phyloP scores from a whole-genome alignment of 2,888 invertebrate genomes.

The Acanthopleura granulata region DNA sequence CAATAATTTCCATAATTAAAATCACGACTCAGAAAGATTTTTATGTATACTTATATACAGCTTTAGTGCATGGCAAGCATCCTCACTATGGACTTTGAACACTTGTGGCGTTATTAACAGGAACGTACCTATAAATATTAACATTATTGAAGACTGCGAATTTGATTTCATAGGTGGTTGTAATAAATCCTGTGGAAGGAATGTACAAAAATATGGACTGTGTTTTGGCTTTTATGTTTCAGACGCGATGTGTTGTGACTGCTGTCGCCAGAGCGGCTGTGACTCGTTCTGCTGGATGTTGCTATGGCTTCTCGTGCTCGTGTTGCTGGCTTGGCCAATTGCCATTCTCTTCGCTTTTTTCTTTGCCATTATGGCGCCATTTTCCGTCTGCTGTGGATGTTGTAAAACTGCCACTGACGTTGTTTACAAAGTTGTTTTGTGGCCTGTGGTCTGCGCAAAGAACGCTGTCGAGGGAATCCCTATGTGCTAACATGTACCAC shows the following conservation, averaged over 20 bases:
- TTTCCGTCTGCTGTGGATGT: slow-evolving; percentile 9
- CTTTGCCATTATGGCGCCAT: not conserved
- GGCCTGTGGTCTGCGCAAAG: slow-evolving; percentile 9
- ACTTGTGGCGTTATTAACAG: too few species aligned
- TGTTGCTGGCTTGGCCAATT: slow-evolving; percentile 8
- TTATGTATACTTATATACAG: too few species aligned
- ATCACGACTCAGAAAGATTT: too few species aligned
- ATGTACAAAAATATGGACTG: too few species aligned
- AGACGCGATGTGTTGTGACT: slow-evolving; percentile 1
- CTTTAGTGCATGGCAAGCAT: too few species aligned
- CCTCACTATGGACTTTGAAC: too few species aligned
- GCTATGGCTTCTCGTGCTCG: slow-evolving; percentile 7
- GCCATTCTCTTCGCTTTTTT: not conserved
- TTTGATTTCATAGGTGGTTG: too few species aligned
- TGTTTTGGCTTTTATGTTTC: not conserved
- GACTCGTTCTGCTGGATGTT: slow-evolving; percentile 15
- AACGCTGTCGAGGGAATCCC: slow-evolving; percentile 11
- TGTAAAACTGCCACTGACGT: slow-evolving; percentile 7
- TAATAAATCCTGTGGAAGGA: too few species aligned
- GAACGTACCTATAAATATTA: too few species aligned
- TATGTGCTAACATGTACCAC: not conserved
- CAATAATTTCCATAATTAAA: too few species aligned
- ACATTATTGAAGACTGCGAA: too few species aligned
- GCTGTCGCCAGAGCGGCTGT: not conserved
- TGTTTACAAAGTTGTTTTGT: slow-evolving; percentile 14